A percentile compares a stretch with the other conserved stretches of the same genome.
These are phyloP conservation scores for Caiman crocodilus DNA, from an alignment of 2,797 vertebrate species.

Conservation along the genomic window DNA sequence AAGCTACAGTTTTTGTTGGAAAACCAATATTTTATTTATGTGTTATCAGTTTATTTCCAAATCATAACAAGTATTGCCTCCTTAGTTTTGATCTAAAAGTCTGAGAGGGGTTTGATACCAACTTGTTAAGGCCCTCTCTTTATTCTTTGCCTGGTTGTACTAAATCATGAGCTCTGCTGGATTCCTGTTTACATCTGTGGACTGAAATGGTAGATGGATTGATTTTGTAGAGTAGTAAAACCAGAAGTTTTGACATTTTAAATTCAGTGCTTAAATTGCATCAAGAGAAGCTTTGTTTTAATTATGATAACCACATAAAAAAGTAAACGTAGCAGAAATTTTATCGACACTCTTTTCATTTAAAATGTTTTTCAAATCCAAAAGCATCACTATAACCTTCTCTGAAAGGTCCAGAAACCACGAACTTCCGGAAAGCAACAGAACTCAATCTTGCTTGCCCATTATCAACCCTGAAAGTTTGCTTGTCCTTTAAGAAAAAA, in stretches of 20 bases:
- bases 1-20: conserved; percentile 88
- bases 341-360: conserved; percentile 78
- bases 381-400: conserved; percentile 82
- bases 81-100: conserved; percentile 78
- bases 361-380: conserved; percentile 79
- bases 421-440: conserved; percentile 81
- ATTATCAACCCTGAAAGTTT: conserved; percentile 87
- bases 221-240: conserved; percentile 77
- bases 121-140: conserved; percentile 69
- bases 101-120: conserved; percentile 82
- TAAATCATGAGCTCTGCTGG: conserved; percentile 79
- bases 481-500: conserved; percentile 89
- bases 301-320: conserved; percentile 76
- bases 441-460: conserved; percentile 83
- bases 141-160: conserved; percentile 78
- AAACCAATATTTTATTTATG: conserved; percentile 88
- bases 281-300: conserved; percentile 79
- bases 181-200: conserved; percentile 80
- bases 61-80: conserved; percentile 80
- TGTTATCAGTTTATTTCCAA: conserved; percentile 84
- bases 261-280: conserved; percentile 77
- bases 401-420: conserved; percentile 80
- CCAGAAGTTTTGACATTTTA: conserved; percentile 82
- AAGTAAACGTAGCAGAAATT: conserved; percentile 78
- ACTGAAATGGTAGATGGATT: conserved; percentile 73